Base-by-base conservation (phyloP, 2,113 vertebrate genomes). In the Rhombomys opimus region DNA sequence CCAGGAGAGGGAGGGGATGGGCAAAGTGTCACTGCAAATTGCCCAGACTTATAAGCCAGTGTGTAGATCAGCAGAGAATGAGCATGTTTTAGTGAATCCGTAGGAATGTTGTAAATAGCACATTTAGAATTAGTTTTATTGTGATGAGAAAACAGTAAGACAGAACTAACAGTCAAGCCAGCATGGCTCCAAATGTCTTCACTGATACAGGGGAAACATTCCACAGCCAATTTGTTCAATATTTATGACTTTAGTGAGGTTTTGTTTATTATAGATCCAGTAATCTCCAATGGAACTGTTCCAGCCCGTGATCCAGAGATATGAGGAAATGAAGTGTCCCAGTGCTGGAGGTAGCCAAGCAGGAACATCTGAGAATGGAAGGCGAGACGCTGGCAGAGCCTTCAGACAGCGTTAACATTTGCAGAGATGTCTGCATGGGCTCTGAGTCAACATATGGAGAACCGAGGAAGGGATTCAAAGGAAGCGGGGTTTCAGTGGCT, bases 371-470 rank as follows among this genome's bases (percentile, higher is more conserved):
- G 9, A 95, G 87, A 68, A 89, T 32, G 81, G 87, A 76, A 96
- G 84, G 89, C 63, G 87, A 82, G 80, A 46, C 63, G 20, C 75
- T 96, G 97, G 95, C 95, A 93, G 91, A 67, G 35, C 67, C 93
- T 94, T 78, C 38, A 95, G 70, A 80, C 78, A 91, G 97, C 92
- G 80, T 87, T 88, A 86, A 87, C 93, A 84, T 96, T 92, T 93
- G 96, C 80, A 87, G 95, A 93, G 93, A 65, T 63, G 61, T 92
- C 96, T 80, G 96, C 96, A 93, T 2, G 46, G 94, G 93, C 94
- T 97, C 92, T 54, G 90, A 76, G 91, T 93, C 84, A 97, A 87
- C 97, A 97, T 97, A 97, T 96, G 97, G 97, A 96, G 91, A 81
- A 81, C 1, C 27, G 73, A 94, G 89, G 94, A 91, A 93, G 91